These are phyloP conservation scores for Drosophila prosaltans DNA, from an alignment of 1,140 invertebrate species.

Conservation along the genomic window DNA sequence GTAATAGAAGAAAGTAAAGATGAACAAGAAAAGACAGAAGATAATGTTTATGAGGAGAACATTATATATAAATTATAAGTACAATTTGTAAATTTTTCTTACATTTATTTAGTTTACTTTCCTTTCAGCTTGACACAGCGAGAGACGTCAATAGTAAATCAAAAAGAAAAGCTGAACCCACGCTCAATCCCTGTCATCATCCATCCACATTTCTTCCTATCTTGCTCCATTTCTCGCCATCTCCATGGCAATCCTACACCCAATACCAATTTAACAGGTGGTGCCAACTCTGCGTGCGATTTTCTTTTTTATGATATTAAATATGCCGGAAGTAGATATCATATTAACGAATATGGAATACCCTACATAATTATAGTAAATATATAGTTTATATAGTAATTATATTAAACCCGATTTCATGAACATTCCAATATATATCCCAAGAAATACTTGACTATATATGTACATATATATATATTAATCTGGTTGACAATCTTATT, in stretches of 20 bases:
- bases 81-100: background rate
- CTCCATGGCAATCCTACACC: background rate
- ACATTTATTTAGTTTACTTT: background rate
- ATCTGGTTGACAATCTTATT: too few relatives aligned
- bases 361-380: background rate
- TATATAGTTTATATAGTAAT: too few relatives aligned
- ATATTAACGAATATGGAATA: background rate
- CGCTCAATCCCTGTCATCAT: conserved; percentile 8
- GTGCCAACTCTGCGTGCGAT: background rate
- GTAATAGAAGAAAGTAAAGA: too few relatives aligned
- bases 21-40: too few relatives aligned
- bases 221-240: conserved; percentile 3
- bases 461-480: too few relatives aligned
- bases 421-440: too few relatives aligned
- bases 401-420: too few relatives aligned
- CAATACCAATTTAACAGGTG: conserved; percentile 10
- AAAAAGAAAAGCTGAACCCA: background rate
- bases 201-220: conserved; percentile 4
- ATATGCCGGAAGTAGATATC: background rate
- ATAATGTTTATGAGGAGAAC: too few relatives aligned
- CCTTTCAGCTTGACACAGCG: background rate
- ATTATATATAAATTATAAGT: too few relatives aligned
- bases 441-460: too few relatives aligned
- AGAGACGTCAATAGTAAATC: background rate
- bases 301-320: conserved; percentile 1